Evolutionary conservation across 2,888 invertebrate species (phyloP), one percentile per base, ranked within the genome.

Genomic region (Amorpha juglandis): DNA sequence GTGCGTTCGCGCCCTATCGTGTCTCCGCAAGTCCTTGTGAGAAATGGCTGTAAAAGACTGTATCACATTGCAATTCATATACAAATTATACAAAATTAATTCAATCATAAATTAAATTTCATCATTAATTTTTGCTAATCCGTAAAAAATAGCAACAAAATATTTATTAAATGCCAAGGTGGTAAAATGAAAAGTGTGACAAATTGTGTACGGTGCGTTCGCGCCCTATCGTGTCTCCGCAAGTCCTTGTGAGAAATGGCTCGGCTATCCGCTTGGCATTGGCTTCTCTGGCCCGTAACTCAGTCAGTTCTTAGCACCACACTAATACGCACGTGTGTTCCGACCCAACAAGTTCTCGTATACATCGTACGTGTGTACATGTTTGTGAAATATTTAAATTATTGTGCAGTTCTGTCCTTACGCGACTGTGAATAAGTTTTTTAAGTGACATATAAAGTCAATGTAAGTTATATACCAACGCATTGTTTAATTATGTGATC

Each of bases 231-330:
- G 78, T 79, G 82, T 81, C 78, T 58, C 19, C 12, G 38, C 38
- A n/a, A 58, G 58, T 58, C 58, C 58, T 58, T 42, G 53, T 27
- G 35, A 64, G 64, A 78, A 78, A 73, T 73, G 73, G 74, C 74
- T 69, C 67, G 75, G 75, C 73, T 73, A 72, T 75, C 75, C 74
- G 78, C 76, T 78, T 78, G 76, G 82, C 80, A 80, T 77, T 78
- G 79, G 70, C 67, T 66, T 69, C 69, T 70, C 58, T 4, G 58
- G 58, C 42, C 58, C 58, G 42, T 58, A 58, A 72, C 71, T 50
- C 87, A 89, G 89, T 89, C 73, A 71, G 78, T 72, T 71, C 67
- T 72, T 72, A 69, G 70, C 70, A 67, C 62, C 72, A 76, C 69
- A 71, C 38, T 58, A 38, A 42, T 19, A 38, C 42, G 38, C 58